Evolutionary conservation across 1,140 invertebrate species (phyloP).

Genomic region (Atta texana): DNA sequence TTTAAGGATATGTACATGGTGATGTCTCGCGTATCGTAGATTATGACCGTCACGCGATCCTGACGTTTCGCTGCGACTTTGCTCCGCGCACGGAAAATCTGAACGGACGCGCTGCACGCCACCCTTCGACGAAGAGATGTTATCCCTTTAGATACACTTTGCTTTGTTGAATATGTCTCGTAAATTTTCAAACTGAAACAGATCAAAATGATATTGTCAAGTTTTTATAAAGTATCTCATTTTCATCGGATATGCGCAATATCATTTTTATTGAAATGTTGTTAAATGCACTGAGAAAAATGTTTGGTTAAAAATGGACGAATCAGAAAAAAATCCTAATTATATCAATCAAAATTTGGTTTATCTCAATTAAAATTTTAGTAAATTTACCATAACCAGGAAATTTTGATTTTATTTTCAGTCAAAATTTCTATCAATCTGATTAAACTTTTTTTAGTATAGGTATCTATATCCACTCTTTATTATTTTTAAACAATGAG

Average conservation of each 20-base stretch:
- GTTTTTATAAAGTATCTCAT: background rate
- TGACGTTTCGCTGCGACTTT: constrained; percentile 17
- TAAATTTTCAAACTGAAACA: background rate
- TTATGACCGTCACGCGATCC: constrained; percentile 56
- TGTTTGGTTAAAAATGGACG: no score
- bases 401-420: no score
- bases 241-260: background rate
- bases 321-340: no score
- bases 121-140: background rate
- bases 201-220: background rate
- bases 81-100: constrained; percentile 28
- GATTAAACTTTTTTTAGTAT: no score
- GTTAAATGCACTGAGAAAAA: background rate
- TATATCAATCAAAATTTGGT: no score
- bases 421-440: no score
- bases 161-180: background rate
- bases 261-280: background rate
- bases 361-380: no score
- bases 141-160: constrained; percentile 7
- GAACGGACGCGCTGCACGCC: background rate
- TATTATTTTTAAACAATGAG: background rate
- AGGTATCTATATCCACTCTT: background rate
- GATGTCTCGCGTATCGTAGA: constrained; percentile 36
- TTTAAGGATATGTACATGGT: background rate
- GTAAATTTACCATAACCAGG: no score